Evolutionary conservation across 2,113 vertebrate genomes (phyloP).

Genomic region (Falco punctatus): DNA sequence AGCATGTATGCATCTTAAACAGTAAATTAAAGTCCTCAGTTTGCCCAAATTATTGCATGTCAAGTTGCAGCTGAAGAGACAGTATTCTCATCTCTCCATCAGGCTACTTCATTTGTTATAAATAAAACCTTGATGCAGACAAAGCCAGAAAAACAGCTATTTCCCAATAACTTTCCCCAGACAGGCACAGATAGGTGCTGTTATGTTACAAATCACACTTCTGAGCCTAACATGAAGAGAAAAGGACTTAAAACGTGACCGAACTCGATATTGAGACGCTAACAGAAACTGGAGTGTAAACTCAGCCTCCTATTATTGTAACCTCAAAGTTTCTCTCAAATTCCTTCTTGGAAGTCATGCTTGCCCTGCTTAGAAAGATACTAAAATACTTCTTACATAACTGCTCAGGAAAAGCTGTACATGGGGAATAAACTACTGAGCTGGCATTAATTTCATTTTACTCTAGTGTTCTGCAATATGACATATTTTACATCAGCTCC

Average conservation of each 20-base stretch:
- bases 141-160: neutral
- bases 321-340: slow-evolving; percentile 18
- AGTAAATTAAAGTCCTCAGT: neutral
- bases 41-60: neutral
- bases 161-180: neutral
- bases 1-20: neutral
- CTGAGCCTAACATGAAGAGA: neutral
- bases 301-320: neutral
- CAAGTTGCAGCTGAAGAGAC: neutral
- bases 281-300: neutral
- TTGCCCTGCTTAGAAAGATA: slow-evolving; percentile 30
- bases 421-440: slow-evolving; percentile 35
- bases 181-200: neutral
- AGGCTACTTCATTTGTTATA: neutral
- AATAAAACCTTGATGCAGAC: neutral
- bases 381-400: slow-evolving; percentile 32
- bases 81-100: neutral
- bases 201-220: neutral
- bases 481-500: slow-evolving; percentile 29
- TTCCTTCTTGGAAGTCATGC: slow-evolving; percentile 35
- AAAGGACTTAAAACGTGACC: neutral
- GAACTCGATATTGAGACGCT: neutral
- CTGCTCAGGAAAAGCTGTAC: neutral
- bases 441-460: slow-evolving; percentile 51
- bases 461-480: slow-evolving; percentile 8